phyloP scores from a whole-genome alignment of 2,797 vertebrate genomes.

The Enteromius afrohamiltoni region DNA sequence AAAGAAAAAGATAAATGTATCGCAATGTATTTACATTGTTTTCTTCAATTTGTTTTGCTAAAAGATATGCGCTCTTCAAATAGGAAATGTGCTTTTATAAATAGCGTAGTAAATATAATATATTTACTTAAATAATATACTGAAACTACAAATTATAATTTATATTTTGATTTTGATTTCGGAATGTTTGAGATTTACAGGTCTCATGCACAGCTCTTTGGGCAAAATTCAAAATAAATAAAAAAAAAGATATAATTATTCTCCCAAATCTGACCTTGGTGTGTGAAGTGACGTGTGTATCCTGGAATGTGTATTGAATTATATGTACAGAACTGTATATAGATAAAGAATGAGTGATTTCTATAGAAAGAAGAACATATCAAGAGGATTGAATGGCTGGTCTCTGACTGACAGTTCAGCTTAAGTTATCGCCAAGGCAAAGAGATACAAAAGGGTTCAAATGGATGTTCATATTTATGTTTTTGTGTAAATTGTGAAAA shows the following conservation, averaged over 20 bases:
- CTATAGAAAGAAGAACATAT: constrained; percentile 81
- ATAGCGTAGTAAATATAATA: background rate
- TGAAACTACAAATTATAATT: background rate
- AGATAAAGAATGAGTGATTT: constrained; percentile 81
- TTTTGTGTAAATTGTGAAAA: background rate
- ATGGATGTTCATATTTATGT: background rate
- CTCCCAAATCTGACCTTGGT: background rate
- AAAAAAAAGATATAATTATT: background rate
- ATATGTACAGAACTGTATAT: constrained; percentile 71
- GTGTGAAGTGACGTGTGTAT: background rate
- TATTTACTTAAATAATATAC: background rate
- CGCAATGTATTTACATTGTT: background rate
- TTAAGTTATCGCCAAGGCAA: constrained; percentile 66
- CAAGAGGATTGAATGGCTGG: constrained; percentile 77
- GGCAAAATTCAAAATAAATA: too few species aligned
- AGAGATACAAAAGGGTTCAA: background rate
- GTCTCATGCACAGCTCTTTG: background rate
- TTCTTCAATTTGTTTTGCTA: background rate
- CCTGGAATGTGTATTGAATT: constrained; percentile 22
- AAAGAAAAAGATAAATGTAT: background rate
- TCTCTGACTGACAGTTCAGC: constrained; percentile 75
- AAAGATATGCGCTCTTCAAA: background rate
- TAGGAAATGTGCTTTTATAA: background rate
- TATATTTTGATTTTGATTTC: too few species aligned
- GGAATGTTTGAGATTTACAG: background rate